Evolutionary conservation across 2,888 invertebrate species (phyloP).

Genomic region (Harpalus rubripes): DNA sequence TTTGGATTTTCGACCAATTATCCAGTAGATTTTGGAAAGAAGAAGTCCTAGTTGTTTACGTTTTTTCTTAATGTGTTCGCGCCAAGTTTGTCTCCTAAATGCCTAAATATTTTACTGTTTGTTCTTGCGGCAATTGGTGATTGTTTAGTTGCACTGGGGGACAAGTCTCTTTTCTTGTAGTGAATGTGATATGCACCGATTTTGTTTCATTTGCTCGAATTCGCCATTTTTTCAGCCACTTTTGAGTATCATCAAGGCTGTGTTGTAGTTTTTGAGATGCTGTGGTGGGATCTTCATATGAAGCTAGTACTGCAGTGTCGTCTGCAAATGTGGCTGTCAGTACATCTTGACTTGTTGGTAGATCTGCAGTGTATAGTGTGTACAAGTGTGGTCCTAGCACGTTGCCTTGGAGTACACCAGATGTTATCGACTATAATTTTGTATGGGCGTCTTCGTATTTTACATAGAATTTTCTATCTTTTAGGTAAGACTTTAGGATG

Average conservation of each 20-base stretch:
- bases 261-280: too few species aligned
- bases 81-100: constrained; percentile 21
- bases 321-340: constrained; percentile 8
- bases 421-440: too few species aligned
- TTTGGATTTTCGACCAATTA: too few species aligned
- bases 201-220: not conserved
- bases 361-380: not conserved
- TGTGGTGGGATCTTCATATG: not conserved
- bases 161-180: constrained; percentile 1
- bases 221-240: too few species aligned
- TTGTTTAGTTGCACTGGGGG: too few species aligned
- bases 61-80: too few species aligned
- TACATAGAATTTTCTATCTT: too few species aligned
- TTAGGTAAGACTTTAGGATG: too few species aligned
- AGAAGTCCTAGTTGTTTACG: too few species aligned
- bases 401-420: constrained; percentile 1
- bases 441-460: too few species aligned
- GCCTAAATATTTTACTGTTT: constrained; percentile 29
- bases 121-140: not conserved
- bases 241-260: too few species aligned
- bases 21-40: too few species aligned
- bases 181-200: not conserved
- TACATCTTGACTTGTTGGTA: not conserved
- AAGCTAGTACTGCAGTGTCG: not conserved
- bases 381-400: not conserved